A percentile compares a stretch with the other conserved stretches of the same genome.
Evolutionary conservation across 2,888 invertebrate genomes (phyloP).

Genomic region (Beris morrisii): DNA sequence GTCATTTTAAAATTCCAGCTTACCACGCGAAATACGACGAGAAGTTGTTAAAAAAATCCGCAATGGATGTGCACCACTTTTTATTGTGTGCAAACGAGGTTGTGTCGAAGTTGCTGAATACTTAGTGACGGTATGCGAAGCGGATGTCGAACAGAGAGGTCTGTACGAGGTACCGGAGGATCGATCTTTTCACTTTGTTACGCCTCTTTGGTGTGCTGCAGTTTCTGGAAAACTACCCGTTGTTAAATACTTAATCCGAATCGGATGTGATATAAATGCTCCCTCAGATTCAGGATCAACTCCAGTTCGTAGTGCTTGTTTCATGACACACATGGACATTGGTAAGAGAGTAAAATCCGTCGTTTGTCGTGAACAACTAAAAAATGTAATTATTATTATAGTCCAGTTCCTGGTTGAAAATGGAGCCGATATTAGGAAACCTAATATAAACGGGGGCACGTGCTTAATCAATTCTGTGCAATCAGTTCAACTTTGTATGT

Average conservation of each 20-base stretch:
- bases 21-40: conserved; percentile 64
- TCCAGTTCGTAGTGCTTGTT: conserved; percentile 88
- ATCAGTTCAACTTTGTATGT: conserved; percentile 77
- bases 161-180: conserved; percentile 84
- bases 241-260: conserved; percentile 74
- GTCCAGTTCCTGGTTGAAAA: conserved; percentile 74
- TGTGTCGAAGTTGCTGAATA: conserved; percentile 84
- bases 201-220: conserved; percentile 90
- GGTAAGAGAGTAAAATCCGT: conserved; percentile 44
- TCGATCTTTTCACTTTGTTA: conserved; percentile 72
- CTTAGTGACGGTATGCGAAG: conserved; percentile 77
- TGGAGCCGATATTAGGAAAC: conserved; percentile 79
- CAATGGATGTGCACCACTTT: conserved; percentile 80
- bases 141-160: conserved; percentile 84
- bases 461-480: conserved; percentile 93
- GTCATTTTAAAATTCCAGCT: conserved; percentile 48
- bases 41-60: conserved; percentile 70
- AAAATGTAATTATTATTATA: conserved; percentile 44
- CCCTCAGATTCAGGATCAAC: conserved; percentile 86
- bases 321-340: conserved; percentile 84
- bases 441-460: conserved; percentile 90
- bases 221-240: conserved; percentile 80
- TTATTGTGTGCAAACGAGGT: conserved; percentile 76
- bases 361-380: neutral
- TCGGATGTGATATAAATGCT: conserved; percentile 85